Conservation (phyloP, 2,888 invertebrate species). For the Hypomecis atomaria region DNA sequence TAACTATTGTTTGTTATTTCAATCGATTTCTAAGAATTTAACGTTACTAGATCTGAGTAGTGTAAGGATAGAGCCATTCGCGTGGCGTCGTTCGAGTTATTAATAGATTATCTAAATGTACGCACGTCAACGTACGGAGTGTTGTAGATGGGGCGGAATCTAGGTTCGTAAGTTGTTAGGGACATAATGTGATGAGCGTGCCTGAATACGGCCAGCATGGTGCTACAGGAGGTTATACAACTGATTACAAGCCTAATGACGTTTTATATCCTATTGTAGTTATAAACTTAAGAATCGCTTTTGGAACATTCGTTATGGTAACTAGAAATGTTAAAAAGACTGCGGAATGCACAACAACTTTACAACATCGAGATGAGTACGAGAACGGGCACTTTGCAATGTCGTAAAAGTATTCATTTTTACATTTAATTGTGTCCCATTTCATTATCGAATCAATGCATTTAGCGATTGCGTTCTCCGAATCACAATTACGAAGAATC, state of each 20-base stretch:
- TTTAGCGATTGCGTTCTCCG: conserved; percentile 9
- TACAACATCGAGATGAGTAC: conserved; percentile 22
- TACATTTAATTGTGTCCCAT: conserved; percentile 11
- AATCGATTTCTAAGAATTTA: conserved; percentile 28
- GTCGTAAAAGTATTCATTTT: conserved; percentile 5
- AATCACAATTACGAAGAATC: conserved; percentile 21
- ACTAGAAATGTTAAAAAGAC: conserved; percentile 35
- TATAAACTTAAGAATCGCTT: background rate
- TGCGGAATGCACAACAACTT: conserved; percentile 23
- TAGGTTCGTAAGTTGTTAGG: conserved; percentile 37
- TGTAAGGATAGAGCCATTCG: conserved; percentile 30
- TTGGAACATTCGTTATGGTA: conserved; percentile 11
- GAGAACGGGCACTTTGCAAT: conserved; percentile 5
- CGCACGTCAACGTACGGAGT: conserved; percentile 22
- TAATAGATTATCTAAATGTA: conserved; percentile 27
- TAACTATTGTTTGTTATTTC: conserved; percentile 13
- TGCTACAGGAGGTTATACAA: conserved; percentile 19
- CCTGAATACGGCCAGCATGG: conserved; percentile 29
- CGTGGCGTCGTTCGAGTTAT: conserved; percentile 29
- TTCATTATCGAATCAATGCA: conserved; percentile 8
- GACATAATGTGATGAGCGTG: conserved; percentile 44
- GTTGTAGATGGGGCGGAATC: conserved; percentile 37
- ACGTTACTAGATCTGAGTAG: conserved; percentile 38
- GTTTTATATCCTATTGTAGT: conserved; percentile 1
- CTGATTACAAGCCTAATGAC: conserved; percentile 4